Percentiles rank a stretch among this genome's conserved stretches.
Conservation (phyloP, 64 coral and sea anemone species). For the Stichodactyla helianthus region DNA sequence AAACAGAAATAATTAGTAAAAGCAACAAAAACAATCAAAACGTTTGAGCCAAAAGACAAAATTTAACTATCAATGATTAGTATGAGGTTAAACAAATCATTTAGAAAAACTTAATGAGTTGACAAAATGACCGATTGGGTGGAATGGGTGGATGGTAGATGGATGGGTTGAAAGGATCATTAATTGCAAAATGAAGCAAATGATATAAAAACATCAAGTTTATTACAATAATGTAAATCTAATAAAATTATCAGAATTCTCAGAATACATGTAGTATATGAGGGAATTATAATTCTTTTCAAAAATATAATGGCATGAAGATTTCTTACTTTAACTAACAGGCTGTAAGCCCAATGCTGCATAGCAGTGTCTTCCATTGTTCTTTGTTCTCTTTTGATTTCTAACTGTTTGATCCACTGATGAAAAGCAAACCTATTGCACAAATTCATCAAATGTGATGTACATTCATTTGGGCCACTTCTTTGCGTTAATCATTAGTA, state of each 20-base stretch:
- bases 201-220: too few relatives aligned
- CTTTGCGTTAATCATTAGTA: too few relatives aligned
- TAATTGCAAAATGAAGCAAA: background rate
- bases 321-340: slow-evolving; percentile 37
- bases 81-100: too few relatives aligned
- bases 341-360: slow-evolving; percentile 47
- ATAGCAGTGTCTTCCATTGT: slow-evolving; percentile 42
- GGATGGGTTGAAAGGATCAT: background rate
- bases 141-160: background rate
- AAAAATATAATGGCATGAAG: background rate
- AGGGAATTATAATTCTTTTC: too few relatives aligned
- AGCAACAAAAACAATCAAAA: background rate
- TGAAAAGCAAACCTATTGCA: background rate
- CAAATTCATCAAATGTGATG: background rate
- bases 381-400: slow-evolving; percentile 18
- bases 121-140: background rate
- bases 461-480: too few relatives aligned
- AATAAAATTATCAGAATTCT: too few relatives aligned
- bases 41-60: too few relatives aligned
- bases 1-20: background rate
- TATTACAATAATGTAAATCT: too few relatives aligned
- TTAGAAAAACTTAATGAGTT: too few relatives aligned
- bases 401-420: slow-evolving; percentile 31
- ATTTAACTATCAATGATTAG: too few relatives aligned
- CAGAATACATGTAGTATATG: too few relatives aligned